phyloP scores from a whole-genome alignment of 2,888 invertebrate species.

The Acleris emargana region DNA sequence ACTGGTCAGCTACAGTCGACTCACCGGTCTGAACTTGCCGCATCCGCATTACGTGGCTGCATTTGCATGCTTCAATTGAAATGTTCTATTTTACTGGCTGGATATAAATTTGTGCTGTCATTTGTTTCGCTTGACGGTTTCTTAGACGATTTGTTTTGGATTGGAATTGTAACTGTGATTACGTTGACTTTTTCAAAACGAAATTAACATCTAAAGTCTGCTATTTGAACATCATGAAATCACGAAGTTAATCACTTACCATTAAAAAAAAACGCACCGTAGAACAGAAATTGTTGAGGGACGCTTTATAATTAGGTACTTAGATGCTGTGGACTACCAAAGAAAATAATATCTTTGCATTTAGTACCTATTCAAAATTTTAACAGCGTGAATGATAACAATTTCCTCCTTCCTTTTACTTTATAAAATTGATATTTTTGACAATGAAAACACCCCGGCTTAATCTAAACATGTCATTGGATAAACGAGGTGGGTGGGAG shows the following conservation, averaged over 20 bases:
- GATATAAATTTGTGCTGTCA: slow-evolving; percentile 15
- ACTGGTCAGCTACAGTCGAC: slow-evolving; percentile 69
- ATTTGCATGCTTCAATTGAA: slow-evolving; percentile 36
- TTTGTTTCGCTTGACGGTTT: slow-evolving; percentile 6
- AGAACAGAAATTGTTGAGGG: too few species aligned
- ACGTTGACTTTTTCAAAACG: too few species aligned
- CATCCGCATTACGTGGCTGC: slow-evolving; percentile 61
- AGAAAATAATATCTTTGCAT: too few species aligned
- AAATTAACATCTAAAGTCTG: too few species aligned
- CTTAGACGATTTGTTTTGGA: neutral
- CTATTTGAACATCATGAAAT: too few species aligned
- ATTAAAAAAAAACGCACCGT: too few species aligned
- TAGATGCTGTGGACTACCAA: too few species aligned
- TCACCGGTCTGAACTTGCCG: slow-evolving; percentile 51
- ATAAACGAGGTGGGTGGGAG: slow-evolving; percentile 18
- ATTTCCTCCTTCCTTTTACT: neutral
- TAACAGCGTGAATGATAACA: neutral
- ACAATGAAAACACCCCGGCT: slow-evolving; percentile 30
- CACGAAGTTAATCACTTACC: too few species aligned
- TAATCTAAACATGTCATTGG: slow-evolving; percentile 29
- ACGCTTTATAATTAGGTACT: too few species aligned
- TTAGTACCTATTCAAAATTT: too few species aligned
- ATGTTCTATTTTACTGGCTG: slow-evolving; percentile 26
- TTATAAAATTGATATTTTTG: slow-evolving; percentile 36
- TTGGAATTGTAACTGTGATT: too few species aligned